These are phyloP conservation scores for Pelagia noctiluca DNA, from an alignment of 30 jellyfish, hydroid and myxozoan species.

Conservation along the genomic window DNA sequence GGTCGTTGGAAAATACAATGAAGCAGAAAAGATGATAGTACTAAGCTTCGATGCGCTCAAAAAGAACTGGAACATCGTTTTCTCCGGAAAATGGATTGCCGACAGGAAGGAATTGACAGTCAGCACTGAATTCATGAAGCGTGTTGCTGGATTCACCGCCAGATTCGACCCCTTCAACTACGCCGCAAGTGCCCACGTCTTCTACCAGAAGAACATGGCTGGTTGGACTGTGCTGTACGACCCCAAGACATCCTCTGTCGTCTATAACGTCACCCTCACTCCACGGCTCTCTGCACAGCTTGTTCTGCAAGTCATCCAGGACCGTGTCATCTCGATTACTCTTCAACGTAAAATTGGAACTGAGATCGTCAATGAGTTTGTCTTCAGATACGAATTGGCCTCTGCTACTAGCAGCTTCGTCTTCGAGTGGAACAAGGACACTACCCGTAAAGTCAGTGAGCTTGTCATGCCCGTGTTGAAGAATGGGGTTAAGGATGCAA, in stretches of 20 bases:
- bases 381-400: slow-evolving; percentile 77
- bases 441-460: slow-evolving; percentile 45
- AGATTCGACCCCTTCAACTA: slow-evolving; percentile 74
- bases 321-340: slow-evolving; percentile 76
- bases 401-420: slow-evolving; percentile 69
- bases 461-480: slow-evolving; percentile 39
- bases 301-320: slow-evolving; percentile 73
- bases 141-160: slow-evolving; percentile 68
- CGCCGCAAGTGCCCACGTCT: slow-evolving; percentile 64
- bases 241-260: slow-evolving; percentile 65
- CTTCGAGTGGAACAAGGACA: slow-evolving; percentile 88
- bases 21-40: slow-evolving; percentile 37
- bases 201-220: slow-evolving; percentile 60
- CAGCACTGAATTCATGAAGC: slow-evolving; percentile 58
- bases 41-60: slow-evolving; percentile 54
- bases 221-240: slow-evolving; percentile 67
- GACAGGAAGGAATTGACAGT: slow-evolving; percentile 66
- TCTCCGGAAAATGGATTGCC: slow-evolving; percentile 68
- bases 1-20: slow-evolving; percentile 58
- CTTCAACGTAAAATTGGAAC: slow-evolving; percentile 60
- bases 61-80: slow-evolving; percentile 57
- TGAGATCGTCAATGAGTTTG: slow-evolving; percentile 63
- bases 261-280: slow-evolving; percentile 71
- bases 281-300: slow-evolving; percentile 73
- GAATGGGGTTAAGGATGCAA: slow-evolving; percentile 26